A percentile compares a stretch with the other conserved stretches of the same genome.
phyloP scores from a whole-genome alignment of 2,113 vertebrate species.

The Hippocampus zosterae region DNA sequence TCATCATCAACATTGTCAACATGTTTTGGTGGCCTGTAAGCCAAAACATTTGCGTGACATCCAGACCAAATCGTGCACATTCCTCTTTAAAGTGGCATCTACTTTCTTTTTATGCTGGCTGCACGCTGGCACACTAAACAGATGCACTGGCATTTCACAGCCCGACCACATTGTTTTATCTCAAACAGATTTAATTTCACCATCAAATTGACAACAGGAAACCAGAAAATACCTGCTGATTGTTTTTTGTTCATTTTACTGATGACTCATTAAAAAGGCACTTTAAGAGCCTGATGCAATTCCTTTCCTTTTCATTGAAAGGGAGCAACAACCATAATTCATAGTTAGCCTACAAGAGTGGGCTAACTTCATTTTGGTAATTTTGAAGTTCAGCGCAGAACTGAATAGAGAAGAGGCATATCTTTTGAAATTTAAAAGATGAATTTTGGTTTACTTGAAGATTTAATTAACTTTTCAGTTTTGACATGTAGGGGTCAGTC shows the following conservation, averaged over 20 bases:
- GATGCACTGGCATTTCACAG: neutral
- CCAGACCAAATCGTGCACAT: neutral
- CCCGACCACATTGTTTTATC: neutral
- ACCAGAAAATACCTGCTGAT: neutral
- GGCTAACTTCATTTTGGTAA: too few species aligned
- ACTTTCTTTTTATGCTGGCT: neutral
- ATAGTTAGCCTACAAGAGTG: too few species aligned
- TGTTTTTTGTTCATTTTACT: neutral
- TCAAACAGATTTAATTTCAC: neutral
- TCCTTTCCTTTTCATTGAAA: too few species aligned
- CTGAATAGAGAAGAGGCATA: too few species aligned
- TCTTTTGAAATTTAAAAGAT: too few species aligned
- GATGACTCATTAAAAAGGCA: neutral
- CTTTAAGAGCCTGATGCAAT: too few species aligned
- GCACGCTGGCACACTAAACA: neutral
- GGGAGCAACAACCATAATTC: too few species aligned
- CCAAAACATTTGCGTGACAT: neutral
- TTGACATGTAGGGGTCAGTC: too few species aligned
- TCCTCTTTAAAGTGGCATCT: conserved; percentile 1
- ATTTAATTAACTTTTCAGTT: too few species aligned
- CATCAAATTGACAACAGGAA: neutral
- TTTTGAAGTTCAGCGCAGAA: too few species aligned
- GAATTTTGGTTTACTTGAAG: too few species aligned
- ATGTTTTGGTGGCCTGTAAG: neutral
- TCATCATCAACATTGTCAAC: neutral